Evolutionary conservation across 1,140 invertebrate species (phyloP).

Genomic region (Brachystomella parvula): DNA sequence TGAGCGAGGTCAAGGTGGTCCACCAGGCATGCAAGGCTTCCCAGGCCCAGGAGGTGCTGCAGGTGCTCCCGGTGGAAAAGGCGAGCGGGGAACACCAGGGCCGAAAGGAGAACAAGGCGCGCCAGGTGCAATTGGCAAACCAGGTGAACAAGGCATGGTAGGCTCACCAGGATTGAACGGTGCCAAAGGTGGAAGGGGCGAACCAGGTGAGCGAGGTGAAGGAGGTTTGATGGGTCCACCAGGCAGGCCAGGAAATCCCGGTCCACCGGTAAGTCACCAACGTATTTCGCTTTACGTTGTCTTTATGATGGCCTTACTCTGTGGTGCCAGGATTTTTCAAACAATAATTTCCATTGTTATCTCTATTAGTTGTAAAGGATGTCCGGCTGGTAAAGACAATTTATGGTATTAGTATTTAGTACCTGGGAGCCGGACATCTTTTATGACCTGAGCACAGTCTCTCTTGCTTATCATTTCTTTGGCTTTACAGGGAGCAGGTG

Average conservation of each 20-base stretch:
- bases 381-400: too few species aligned
- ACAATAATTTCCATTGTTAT: too few species aligned
- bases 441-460: too few species aligned
- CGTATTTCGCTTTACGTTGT: too few species aligned
- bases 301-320: conserved; percentile 7
- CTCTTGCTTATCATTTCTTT: too few species aligned
- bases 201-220: conserved; percentile 65
- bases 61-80: conserved; percentile 62
- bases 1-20: conserved; percentile 54
- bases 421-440: too few species aligned
- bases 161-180: conserved; percentile 58
- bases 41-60: conserved; percentile 46
- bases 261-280: conserved; percentile 50
- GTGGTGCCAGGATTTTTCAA: neutral
- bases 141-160: conserved; percentile 54
- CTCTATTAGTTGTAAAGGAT: too few species aligned
- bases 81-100: conserved; percentile 60
- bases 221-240: conserved; percentile 60
- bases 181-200: conserved; percentile 64
- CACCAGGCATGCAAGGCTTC: conserved; percentile 48
- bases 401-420: too few species aligned
- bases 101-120: conserved; percentile 65
- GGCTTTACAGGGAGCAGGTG: conserved; percentile 50
- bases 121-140: conserved; percentile 48
- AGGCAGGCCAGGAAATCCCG: conserved; percentile 62